These are phyloP conservation scores for Tyrannus savana DNA, from an alignment of 2,113 vertebrate genomes.

Conservation along the genomic window DNA sequence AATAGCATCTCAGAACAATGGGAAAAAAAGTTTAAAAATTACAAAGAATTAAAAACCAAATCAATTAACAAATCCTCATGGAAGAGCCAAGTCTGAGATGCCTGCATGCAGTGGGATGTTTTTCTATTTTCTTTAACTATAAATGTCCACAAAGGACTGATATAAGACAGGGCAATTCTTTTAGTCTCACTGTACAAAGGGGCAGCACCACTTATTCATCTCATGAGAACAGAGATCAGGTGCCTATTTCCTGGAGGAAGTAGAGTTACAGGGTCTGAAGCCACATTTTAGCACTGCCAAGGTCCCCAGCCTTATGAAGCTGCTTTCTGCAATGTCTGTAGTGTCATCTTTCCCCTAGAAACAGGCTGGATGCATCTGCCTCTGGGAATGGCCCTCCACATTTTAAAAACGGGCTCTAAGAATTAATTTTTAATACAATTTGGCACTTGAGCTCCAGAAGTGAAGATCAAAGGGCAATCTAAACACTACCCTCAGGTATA, in stretches of 20 bases:
- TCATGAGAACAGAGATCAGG: background rate
- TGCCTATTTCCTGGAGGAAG: background rate
- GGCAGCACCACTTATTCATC: background rate
- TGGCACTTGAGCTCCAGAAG: slow-evolving; percentile 2
- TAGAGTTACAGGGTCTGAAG: background rate
- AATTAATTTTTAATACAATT: slow-evolving; percentile 27
- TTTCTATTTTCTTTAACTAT: background rate
- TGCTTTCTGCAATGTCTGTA: background rate
- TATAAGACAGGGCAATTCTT: background rate
- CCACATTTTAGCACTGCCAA: background rate
- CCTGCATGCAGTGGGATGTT: background rate
- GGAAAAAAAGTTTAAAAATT: background rate
- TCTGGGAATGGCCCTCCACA: background rate
- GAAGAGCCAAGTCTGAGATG: background rate
- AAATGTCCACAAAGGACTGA: background rate
- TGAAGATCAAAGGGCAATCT: slow-evolving; percentile 38
- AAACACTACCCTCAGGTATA: background rate
- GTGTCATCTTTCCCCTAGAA: background rate
- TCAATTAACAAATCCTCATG: background rate
- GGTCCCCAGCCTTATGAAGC: background rate
- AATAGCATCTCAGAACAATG: background rate
- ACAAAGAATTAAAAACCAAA: background rate
- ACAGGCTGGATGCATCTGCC: background rate
- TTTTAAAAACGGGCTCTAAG: background rate
- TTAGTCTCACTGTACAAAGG: background rate